Base-by-base conservation (phyloP, 2,888 invertebrate genomes). In the Erebia palarica region DNA sequence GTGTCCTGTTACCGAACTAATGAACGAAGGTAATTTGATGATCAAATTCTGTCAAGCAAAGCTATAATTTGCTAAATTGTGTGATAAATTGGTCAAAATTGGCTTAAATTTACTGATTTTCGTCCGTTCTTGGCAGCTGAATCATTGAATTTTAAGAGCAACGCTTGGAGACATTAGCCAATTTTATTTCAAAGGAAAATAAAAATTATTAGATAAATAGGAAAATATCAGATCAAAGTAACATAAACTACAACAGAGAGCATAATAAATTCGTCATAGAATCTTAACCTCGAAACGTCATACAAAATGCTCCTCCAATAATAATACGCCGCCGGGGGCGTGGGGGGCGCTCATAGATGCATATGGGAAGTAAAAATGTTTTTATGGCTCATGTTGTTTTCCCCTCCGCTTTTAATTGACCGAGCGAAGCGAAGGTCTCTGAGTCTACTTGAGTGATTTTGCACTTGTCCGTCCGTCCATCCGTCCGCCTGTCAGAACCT, bases 21-120 rank as follows among this genome's bases (percentile, higher is more conserved):
- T 63, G 59, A 68, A 73, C 70, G 69, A 68, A 66, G 65, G 65
- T 73, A 73, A 75, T 76, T 74, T 72, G 59, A 61, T 55, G 73
- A 71, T 69, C 73, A 76, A 76, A 73, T 70, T 73, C 70, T 73
- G 75, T 72, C 76, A 75, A 59, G 73, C 74, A 72, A 74, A 70
- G 73, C 74, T 75, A 75, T 74, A 76, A 76, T 76, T 76, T 76
- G 69, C 67, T 70, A 72, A 75, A 75, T 76, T 72, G 64, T 60
- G 61, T 58, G 70, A 69, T 61, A 65, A 72, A 72, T 75, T 74
- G 75, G 59, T 53, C 71, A n/a, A 73, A 65, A 73, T 76, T 70
- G 69, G 53, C 51, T 68, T 63, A 65, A 75, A 64, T 71, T 71
- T 68, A 57, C 49, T 55, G 57, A 66, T 73, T 74, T 74, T 71